These are phyloP conservation scores for Silurus glanis DNA, from an alignment of 2,113 vertebrate species.

Conservation along the genomic window DNA sequence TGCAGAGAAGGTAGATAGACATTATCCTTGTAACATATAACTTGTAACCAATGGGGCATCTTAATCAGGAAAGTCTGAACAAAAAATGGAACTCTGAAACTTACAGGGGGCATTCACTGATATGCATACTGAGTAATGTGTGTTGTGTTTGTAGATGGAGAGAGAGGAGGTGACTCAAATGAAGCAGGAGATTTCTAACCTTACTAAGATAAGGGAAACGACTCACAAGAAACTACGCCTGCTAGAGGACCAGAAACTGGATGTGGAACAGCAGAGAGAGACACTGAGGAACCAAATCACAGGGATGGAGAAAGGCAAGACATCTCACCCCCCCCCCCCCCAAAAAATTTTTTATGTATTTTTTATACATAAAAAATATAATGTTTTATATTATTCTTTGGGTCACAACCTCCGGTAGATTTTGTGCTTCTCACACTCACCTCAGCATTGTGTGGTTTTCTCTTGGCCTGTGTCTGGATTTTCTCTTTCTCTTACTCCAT, in stretches of 20 bases:
- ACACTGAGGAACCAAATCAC: no score
- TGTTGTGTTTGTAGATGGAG: slow-evolving; percentile 50
- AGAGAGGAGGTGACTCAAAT: slow-evolving; percentile 78
- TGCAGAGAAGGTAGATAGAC: background rate
- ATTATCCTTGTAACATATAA: background rate
- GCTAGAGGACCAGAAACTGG: slow-evolving; percentile 84
- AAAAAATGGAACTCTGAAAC: background rate
- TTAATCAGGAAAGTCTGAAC: slow-evolving; percentile 19
- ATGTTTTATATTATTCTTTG: background rate
- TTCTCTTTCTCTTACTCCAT: no score
- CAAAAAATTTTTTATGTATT: no score
- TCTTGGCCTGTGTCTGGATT: no score
- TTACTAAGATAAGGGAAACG: no score
- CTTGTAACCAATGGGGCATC: background rate
- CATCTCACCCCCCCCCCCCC: no score
- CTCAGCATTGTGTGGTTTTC: background rate
- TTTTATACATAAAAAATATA: no score
- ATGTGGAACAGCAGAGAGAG: slow-evolving; percentile 76
- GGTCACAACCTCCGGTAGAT: background rate
- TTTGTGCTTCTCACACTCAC: background rate
- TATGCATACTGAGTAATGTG: background rate
- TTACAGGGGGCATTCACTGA: background rate
- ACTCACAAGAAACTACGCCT: slow-evolving; percentile 67
- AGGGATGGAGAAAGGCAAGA: no score
- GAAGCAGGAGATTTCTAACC: slow-evolving; percentile 42